Evolutionary conservation across 2,797 vertebrate species (phyloP), one percentile per base, ranked within the genome.

Genomic region (Sternarchorhynchus goeldii): DNA sequence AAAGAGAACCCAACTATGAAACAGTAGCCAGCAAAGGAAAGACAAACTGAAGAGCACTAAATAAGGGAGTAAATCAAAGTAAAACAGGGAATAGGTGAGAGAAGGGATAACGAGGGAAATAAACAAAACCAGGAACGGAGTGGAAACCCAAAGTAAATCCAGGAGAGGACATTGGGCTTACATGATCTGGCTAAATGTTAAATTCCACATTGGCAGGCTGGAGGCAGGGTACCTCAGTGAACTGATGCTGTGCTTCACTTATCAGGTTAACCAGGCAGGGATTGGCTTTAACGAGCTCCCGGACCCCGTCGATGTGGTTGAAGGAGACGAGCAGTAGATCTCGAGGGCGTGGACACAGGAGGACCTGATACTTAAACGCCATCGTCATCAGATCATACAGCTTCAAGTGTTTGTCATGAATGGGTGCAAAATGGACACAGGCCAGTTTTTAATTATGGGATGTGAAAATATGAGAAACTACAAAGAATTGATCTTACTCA

Each of bases 341-440:
- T 83, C 89, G 95, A 50, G 96, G 96, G 6, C 95, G 93, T 41
- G 96, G 95, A 86, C 97, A 97, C 31, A 95, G 91, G 75, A 96
- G 82, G 17, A 98, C 91, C 90, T 99, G 97, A 78, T 97, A 94
- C 83, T 99, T 99, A 90, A 99, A 96, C 8, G 95, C 95, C 97
- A 99, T 98, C 0, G 94, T 92, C 94, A 96, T 96, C 83, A 99
- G 91, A 79, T 99, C 96, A 18, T 97, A 99, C 6, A 99, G 94
- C 97, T 99, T 81, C 50, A 88, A 16, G 55, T 0, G 1, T 50
- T 20, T 20, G 59, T 14, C 16, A 63, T n/a, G 31, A 17, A 68
- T 6, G 70, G 2, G 10, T 18, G 53, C 18, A 6, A 72, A 32
- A 5, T 6, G 1, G 12, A 25, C 36, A 75, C 2, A 70, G 8